A percentile compares a stretch with the other conserved stretches of the same genome.
Evolutionary conservation across 30 jellyfish, hydroid and myxozoan genomes (phyloP).

Genomic region (Mastigias papua): DNA sequence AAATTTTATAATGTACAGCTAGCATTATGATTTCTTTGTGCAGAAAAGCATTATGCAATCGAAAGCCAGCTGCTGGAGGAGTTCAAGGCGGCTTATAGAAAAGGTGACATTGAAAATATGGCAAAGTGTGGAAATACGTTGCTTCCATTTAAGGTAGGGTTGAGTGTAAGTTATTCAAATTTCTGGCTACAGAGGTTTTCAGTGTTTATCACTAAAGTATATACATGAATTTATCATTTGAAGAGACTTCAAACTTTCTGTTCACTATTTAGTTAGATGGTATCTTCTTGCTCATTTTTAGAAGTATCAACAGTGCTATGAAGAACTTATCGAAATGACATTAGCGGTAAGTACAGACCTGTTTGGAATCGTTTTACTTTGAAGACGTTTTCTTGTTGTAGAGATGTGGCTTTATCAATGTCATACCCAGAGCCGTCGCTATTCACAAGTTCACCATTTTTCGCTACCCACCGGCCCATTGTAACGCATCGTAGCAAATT

Average conservation of each 20-base stretch:
- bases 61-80: constrained; percentile 80
- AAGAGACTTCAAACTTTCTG: too few relatives aligned
- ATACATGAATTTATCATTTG: too few relatives aligned
- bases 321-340: constrained; percentile 88
- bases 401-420: too few relatives aligned
- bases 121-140: constrained; percentile 92
- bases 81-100: constrained; percentile 86
- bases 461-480: too few relatives aligned
- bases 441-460: too few relatives aligned
- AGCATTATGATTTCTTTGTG: neutral
- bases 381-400: too few relatives aligned
- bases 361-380: too few relatives aligned
- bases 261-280: neutral
- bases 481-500: too few relatives aligned
- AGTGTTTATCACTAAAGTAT: too few relatives aligned
- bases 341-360: constrained; percentile 69
- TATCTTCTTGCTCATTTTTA: constrained; percentile 9
- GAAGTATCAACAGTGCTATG: constrained; percentile 93
- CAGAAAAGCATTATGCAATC: constrained; percentile 82
- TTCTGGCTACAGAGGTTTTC: too few relatives aligned
- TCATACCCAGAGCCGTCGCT: too few relatives aligned
- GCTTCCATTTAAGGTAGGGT: constrained; percentile 91
- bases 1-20: neutral
- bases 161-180: neutral
- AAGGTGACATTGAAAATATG: constrained; percentile 88